A percentile compares a stretch with the other conserved stretches of the same genome.
phyloP scores from a whole-genome alignment of 2,888 invertebrate species.

The Corbicula japonica region DNA sequence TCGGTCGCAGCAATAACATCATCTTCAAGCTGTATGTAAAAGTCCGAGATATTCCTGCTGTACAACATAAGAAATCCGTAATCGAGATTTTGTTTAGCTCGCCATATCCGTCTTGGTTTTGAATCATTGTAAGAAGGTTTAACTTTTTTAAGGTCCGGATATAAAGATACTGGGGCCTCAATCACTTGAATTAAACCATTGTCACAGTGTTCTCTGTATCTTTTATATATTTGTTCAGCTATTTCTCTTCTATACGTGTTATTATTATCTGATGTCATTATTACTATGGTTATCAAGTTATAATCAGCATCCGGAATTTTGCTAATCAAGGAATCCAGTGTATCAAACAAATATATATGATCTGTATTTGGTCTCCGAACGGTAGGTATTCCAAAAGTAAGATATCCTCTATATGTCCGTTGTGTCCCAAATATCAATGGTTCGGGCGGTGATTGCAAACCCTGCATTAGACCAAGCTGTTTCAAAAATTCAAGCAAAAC shows the following conservation, averaged over 20 bases:
- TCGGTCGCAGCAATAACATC: constrained; percentile 83
- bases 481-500: too few relatives aligned
- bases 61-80: constrained; percentile 85
- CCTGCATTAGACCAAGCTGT: too few relatives aligned
- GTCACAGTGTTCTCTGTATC: constrained; percentile 74
- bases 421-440: too few relatives aligned
- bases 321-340: constrained; percentile 84
- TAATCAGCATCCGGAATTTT: constrained; percentile 80
- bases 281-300: constrained; percentile 80
- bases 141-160: constrained; percentile 72
- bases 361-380: constrained; percentile 83
- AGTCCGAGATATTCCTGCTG: constrained; percentile 77
- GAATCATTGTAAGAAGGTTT: constrained; percentile 83
- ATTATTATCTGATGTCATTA: constrained; percentile 85
- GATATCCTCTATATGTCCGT: too few relatives aligned
- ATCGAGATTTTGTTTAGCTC: constrained; percentile 86
- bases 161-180: constrained; percentile 73
- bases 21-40: constrained; percentile 86
- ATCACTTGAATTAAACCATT: constrained; percentile 85
- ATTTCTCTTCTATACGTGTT: constrained; percentile 64
- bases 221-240: constrained; percentile 56
- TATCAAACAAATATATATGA: constrained; percentile 82
- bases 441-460: too few relatives aligned
- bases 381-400: constrained; percentile 86
- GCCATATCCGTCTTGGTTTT: constrained; percentile 82